Percentiles rank a stretch among this genome's conserved stretches.
Conservation (phyloP, 2,888 invertebrate genomes). For the Cyclophora albipunctata region DNA sequence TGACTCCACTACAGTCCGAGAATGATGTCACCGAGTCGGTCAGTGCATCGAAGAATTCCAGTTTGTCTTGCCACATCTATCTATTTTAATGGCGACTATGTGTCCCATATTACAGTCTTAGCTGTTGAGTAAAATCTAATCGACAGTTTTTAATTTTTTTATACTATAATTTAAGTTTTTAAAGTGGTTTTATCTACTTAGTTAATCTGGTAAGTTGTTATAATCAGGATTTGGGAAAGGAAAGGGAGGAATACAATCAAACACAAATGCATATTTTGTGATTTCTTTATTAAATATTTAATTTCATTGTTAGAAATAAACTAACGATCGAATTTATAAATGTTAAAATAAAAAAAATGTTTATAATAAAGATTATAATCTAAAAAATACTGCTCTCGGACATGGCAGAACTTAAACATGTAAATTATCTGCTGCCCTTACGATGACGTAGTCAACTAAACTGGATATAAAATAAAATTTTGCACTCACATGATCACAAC, state of each 20-base stretch:
- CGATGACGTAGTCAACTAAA: conserved; percentile 46
- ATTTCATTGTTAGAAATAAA: conserved; percentile 75
- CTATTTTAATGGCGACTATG: too few relatives aligned
- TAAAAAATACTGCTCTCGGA: conserved; percentile 75
- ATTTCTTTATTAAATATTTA: conserved; percentile 75
- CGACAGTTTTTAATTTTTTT: too few relatives aligned
- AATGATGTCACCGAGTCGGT: too few relatives aligned
- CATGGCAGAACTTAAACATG: conserved; percentile 62
- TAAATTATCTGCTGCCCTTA: conserved; percentile 60
- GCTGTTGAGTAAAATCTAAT: too few relatives aligned
- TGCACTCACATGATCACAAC: conserved; percentile 74
- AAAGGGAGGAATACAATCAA: conserved; percentile 27
- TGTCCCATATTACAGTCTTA: too few relatives aligned
- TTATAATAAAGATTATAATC: conserved; percentile 68
- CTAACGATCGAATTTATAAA: conserved; percentile 73
- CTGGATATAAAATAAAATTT: conserved; percentile 62
- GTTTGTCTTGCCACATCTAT: too few relatives aligned
- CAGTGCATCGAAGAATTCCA: too few relatives aligned
- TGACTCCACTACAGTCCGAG: too few relatives aligned
- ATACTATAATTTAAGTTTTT: too few relatives aligned
- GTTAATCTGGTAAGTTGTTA: too few relatives aligned
- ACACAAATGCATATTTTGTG: conserved; percentile 51
- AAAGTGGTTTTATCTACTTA: too few relatives aligned
- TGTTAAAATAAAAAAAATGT: conserved; percentile 64
- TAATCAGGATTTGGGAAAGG: too few relatives aligned